Evolutionary conservation across 2,888 invertebrate species (phyloP), one percentile per base, ranked within the genome.

Genomic region (Malthinus flaveolus): DNA sequence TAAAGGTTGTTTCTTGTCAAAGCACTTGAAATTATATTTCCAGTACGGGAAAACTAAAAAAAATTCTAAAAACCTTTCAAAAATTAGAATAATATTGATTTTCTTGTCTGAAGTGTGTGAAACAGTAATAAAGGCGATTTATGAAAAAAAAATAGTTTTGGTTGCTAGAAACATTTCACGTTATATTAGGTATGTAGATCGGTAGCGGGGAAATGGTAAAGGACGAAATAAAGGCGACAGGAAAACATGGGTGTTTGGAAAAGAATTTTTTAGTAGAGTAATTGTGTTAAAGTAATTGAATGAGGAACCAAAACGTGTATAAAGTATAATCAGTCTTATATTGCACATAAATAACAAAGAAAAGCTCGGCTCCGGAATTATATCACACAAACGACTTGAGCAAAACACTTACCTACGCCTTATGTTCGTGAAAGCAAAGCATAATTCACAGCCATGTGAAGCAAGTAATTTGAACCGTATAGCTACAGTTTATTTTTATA

Each of bases 331-430:
- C 68, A 72, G 68, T 59, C 62, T 58, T 71, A 68, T 72, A 71
- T 70, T 68, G 68, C 70, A 64, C 72, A 72, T 71, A 72, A 72
- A 72, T 72, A 72, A 71, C 68, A 57, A 63, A 47, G 65, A 70
- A 69, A 72, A 72, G 69, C 71, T 71, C 67, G 68, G 66, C 66
- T 63, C 56, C 63, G 64, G 69, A 69, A 71, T 72, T 72, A 72
- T 71, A 70, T 69, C 67, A 67, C 68, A 69, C 69, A 71, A 71
- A 72, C 70, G 71, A 67, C 71, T 69, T 65, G 67, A 65, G 68
- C 68, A 70, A 70, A 69, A 71, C 70, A 71, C 68, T 71, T 71
- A 64, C 62, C 65, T 63, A 67, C 68, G 68, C 71, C 68, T 70
- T 71, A 69, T 71, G 71, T 68, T 69, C 63, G 60, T 72, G 69